Evolutionary conservation across 2,797 vertebrate species (phyloP).

Genomic region (Octomys mimax): DNA sequence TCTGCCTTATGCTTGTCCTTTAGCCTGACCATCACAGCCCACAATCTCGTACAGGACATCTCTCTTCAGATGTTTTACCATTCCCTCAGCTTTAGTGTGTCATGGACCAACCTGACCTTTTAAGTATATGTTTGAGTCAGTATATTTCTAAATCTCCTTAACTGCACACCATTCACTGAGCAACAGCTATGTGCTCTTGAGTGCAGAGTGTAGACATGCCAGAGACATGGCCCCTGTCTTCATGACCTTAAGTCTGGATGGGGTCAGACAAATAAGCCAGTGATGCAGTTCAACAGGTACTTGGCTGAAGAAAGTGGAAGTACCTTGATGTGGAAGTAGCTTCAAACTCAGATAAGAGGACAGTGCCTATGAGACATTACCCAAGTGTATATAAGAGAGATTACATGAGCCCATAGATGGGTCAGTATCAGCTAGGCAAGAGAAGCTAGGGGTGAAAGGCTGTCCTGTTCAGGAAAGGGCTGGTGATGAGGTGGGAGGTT

Average conservation of each 20-base stretch:
- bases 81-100: neutral
- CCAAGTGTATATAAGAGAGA: neutral
- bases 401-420: neutral
- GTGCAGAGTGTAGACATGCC: neutral
- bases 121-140: constrained; percentile 3
- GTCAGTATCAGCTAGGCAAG: neutral
- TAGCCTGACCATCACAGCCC: neutral
- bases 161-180: neutral
- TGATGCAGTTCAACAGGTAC: neutral
- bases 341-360: constrained; percentile 20
- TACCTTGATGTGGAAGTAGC: neutral
- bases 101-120: neutral
- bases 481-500: neutral
- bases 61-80: neutral
- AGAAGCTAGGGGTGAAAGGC: neutral
- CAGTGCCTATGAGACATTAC: neutral
- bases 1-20: neutral
- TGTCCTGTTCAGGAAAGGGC: neutral
- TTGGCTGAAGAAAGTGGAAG: constrained; percentile 27
- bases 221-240: neutral
- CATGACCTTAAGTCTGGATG: constrained; percentile 1
- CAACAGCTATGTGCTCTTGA: neutral
- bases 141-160: constrained; percentile 8
- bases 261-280: neutral
- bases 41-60: neutral